A percentile compares a stretch with the other conserved stretches of the same genome.
These are phyloP conservation scores for Lycaon pictus DNA, from an alignment of 2,113 vertebrate species.

Conservation along the genomic window DNA sequence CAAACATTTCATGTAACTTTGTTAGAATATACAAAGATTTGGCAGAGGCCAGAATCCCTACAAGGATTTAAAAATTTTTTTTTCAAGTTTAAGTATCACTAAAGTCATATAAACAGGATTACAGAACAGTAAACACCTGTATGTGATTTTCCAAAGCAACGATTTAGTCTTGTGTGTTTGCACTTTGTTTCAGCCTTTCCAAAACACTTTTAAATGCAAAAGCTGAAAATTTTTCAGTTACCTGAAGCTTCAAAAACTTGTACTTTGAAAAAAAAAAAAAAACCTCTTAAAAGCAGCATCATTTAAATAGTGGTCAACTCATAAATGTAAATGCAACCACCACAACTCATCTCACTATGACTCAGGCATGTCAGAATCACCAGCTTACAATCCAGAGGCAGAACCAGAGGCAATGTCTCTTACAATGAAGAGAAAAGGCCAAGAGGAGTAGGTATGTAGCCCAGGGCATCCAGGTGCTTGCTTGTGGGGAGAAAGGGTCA, in stretches of 20 bases:
- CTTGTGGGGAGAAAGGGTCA: background rate
- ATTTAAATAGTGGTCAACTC: slow-evolving; percentile 12
- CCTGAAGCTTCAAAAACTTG: background rate
- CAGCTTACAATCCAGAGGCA: background rate
- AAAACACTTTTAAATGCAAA: slow-evolving; percentile 54
- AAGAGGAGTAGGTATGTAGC: background rate
- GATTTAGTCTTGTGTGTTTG: background rate
- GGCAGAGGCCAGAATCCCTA: background rate
- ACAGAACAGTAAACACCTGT: slow-evolving; percentile 34
- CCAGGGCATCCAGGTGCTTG: background rate
- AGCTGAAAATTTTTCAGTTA: background rate
- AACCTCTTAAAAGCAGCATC: background rate
- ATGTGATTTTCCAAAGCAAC: slow-evolving; percentile 41
- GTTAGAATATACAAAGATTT: background rate
- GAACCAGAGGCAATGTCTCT: background rate
- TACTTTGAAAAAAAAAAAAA: background rate
- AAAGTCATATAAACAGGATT: slow-evolving; percentile 26
- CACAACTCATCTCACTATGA: background rate
- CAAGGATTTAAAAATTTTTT: background rate
- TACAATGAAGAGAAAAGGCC: background rate
- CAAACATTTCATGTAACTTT: background rate
- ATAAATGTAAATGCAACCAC: background rate
- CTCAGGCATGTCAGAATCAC: background rate
- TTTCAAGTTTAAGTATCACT: background rate
- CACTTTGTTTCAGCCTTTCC: slow-evolving; percentile 23